These are phyloP conservation scores for Nothoprocta perdicaria DNA, from an alignment of 2,113 vertebrate species.

Conservation along the genomic window DNA sequence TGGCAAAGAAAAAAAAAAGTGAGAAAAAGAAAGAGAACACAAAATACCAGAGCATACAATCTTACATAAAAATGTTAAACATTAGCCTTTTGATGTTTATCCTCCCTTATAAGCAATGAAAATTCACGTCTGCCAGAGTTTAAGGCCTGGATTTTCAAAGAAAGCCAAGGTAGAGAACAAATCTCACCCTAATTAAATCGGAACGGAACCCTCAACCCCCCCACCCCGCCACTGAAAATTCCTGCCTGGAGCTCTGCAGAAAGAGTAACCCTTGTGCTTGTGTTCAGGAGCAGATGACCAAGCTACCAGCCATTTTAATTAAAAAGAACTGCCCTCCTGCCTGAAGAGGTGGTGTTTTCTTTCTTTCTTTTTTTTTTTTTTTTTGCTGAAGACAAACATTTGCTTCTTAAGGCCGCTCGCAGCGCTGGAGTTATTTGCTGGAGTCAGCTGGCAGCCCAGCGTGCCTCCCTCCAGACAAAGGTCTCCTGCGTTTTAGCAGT, in stretches of 20 bases:
- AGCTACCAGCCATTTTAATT: conserved; percentile 60
- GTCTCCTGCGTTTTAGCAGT: conserved; percentile 23
- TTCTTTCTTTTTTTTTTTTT: not conserved
- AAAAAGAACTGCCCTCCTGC: conserved; percentile 32
- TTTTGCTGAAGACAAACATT: conserved; percentile 65
- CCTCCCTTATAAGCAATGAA: conserved; percentile 19
- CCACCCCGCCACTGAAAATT: not conserved
- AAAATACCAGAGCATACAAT: not conserved
- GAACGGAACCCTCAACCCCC: not conserved
- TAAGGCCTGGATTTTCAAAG: conserved; percentile 32
- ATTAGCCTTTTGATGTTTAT: conserved; percentile 45
- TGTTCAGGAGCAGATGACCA: conserved; percentile 47
- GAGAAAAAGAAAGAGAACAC: not conserved
- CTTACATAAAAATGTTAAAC: conserved; percentile 22
- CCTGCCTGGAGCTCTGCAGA: conserved; percentile 35
- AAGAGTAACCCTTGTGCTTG: conserved; percentile 40
- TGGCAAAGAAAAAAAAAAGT: conserved; percentile 8
- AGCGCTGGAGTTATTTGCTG: not conserved
- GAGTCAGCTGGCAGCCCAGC: conserved; percentile 42
- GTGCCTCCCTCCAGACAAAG: conserved; percentile 36
- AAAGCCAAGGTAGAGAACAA: conserved; percentile 10
- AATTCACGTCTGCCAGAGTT: not conserved
- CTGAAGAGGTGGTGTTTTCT: conserved; percentile 13
- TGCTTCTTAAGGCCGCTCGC: conserved; percentile 30
- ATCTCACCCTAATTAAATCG: conserved; percentile 51